phyloP scores from a whole-genome alignment of 2,888 invertebrate genomes.

The Aspidapion aeneum region DNA sequence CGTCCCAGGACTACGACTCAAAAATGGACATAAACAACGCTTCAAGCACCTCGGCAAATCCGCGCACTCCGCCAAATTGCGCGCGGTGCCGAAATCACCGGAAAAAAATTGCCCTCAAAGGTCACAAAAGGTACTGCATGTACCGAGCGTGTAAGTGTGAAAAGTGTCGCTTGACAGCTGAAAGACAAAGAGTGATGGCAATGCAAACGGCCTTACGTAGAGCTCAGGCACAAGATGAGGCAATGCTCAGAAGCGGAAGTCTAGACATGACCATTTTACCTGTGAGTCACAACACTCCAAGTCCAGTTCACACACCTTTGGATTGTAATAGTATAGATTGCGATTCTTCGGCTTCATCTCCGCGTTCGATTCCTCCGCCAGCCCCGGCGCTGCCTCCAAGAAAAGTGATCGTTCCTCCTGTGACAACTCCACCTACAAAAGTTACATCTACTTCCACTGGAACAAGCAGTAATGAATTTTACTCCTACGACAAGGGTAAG shows the following conservation, averaged over 20 bases:
- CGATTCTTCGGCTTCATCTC: conserved; percentile 61
- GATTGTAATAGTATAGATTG: conserved; percentile 44
- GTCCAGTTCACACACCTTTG: conserved; percentile 47
- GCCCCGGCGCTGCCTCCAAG: too few relatives aligned
- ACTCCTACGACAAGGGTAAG: conserved; percentile 39
- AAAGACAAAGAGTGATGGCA: conserved; percentile 87
- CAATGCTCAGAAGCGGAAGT: conserved; percentile 45
- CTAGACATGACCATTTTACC: conserved; percentile 46
- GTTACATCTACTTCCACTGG: conserved; percentile 20
- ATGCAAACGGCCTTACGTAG: conserved; percentile 78
- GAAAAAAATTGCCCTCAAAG: conserved; percentile 83
- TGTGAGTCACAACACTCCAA: conserved; percentile 38
- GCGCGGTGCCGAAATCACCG: conserved; percentile 90
- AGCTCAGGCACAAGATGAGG: conserved; percentile 83
- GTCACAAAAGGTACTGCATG: conserved; percentile 89
- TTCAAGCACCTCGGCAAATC: conserved; percentile 56
- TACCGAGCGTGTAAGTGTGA: conserved; percentile 81
- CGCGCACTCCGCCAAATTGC: conserved; percentile 86
- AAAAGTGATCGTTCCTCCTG: conserved; percentile 8
- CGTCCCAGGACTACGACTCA: conserved; percentile 50
- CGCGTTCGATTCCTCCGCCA: conserved; percentile 49
- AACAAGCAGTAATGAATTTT: conserved; percentile 20
- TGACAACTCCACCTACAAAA: conserved; percentile 21
- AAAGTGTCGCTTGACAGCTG: conserved; percentile 82
- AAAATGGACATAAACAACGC: conserved; percentile 51